Evolutionary conservation across 2,113 vertebrate genomes (phyloP), one percentile per base, ranked within the genome.

Genomic region (Carassius auratus): DNA sequence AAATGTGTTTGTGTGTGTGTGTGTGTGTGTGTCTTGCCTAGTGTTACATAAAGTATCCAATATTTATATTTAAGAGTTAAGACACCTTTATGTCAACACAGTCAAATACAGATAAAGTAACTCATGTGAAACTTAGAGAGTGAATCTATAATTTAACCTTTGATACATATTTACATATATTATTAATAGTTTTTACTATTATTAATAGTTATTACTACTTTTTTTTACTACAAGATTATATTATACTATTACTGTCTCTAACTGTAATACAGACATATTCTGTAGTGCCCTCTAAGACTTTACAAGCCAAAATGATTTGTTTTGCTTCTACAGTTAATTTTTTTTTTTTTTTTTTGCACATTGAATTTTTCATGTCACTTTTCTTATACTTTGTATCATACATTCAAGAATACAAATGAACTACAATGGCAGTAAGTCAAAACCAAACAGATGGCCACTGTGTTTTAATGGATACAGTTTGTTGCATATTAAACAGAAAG

Each of bases 361-460:
- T 15, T 55, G 0, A 55, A 59, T 59, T 59, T 59, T 59, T 59
- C 57, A 3, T 21, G 57, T 61, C 57, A n/a, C 21, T 61, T 59
- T 59, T 59, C 17, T 19, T 61, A n/a, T 61, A 61, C 57, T 66
- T 66, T 4, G 12, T 66, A 26, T 74, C 71, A 73, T 45, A 45
- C 69, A 50, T 48, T 75, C 42, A 50, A 15, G 13, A 26, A 75
- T 75, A 26, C 42, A 26, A 75, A 75, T 50, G 3, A 75, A 48
- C 42, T 48, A 7, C 7, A 75, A 75, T 75, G 42, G 6, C 73
- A 15, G 38, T 48, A 75, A 50, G n/a, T 48, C 42, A 75, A 75
- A 23, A 75, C 21, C 42, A 75, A 75, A 48, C 71, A 75, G 73
- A 75, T 75, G 73, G 73, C 73, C 73, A n/a, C 5, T 75, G 42